phyloP scores from a whole-genome alignment of 2,888 invertebrate species.

The Drosophila sordidapex region DNA sequence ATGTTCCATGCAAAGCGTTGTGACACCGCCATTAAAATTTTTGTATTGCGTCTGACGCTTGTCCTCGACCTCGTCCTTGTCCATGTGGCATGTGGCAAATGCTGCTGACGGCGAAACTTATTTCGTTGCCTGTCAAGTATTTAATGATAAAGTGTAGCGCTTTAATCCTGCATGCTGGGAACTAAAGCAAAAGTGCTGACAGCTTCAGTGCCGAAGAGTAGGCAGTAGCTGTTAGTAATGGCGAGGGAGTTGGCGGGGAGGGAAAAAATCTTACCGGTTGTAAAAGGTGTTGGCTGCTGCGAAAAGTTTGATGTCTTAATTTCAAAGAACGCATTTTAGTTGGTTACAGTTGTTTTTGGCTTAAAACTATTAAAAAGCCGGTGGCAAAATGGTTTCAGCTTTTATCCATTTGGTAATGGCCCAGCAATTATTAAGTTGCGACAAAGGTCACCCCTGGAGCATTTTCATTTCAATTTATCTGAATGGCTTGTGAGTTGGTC shows the following conservation, averaged over 20 bases:
- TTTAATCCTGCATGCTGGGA: conserved; percentile 62
- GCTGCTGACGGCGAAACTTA: conserved; percentile 58
- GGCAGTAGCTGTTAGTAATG: not conserved
- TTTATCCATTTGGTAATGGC: conserved; percentile 25
- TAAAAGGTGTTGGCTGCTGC: conserved; percentile 40
- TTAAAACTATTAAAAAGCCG: conserved; percentile 65
- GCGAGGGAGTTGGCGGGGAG: not conserved
- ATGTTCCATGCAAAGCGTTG: conserved; percentile 10
- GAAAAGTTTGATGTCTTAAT: conserved; percentile 57
- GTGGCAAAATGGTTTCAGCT: conserved; percentile 40
- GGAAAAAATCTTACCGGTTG: not conserved
- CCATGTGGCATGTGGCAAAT: conserved; percentile 38
- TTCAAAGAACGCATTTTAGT: conserved; percentile 43
- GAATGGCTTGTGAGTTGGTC: conserved; percentile 12
- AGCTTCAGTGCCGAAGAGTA: conserved; percentile 26
- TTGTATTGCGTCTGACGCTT: conserved; percentile 4
- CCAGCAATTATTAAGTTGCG: conserved; percentile 16
- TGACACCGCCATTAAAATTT: conserved; percentile 28
- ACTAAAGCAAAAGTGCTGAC: conserved; percentile 57
- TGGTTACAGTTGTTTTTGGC: conserved; percentile 41
- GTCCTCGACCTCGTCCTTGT: conserved; percentile 25
- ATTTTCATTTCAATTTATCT: not conserved
- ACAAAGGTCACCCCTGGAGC: conserved; percentile 4
- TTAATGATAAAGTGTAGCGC: conserved; percentile 76
- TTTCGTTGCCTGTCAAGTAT: conserved; percentile 70